These are phyloP conservation scores for Melopsittacus undulatus DNA, from an alignment of 2,797 vertebrate genomes.

Conservation along the genomic window DNA sequence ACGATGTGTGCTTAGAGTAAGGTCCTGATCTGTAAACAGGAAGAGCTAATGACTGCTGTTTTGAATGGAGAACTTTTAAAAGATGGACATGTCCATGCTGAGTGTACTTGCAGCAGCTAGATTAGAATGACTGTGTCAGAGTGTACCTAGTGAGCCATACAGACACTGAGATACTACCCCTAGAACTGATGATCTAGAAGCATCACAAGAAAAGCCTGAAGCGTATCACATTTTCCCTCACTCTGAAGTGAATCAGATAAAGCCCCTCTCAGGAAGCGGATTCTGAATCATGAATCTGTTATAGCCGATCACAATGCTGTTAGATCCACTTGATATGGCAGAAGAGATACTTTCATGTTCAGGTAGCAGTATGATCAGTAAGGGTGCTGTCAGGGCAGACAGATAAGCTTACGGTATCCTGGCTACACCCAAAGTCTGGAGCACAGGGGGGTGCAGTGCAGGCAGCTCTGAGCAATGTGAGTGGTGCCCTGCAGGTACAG, in stretches of 20 bases:
- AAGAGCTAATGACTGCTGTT: neutral
- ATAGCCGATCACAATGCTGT: neutral
- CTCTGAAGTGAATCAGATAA: neutral
- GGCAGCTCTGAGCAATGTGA: neutral
- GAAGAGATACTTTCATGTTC: neutral
- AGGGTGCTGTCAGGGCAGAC: neutral
- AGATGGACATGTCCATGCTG: neutral
- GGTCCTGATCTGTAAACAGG: neutral
- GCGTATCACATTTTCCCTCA: neutral
- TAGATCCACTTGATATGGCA: neutral
- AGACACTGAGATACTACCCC: neutral
- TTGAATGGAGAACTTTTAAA: neutral
- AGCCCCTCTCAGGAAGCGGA: neutral
- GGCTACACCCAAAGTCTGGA: neutral
- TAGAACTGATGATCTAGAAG: neutral
- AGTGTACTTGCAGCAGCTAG: neutral
- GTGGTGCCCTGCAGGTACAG: accelerated
- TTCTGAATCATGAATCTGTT: neutral
- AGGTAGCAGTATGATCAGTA: neutral
- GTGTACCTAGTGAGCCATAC: accelerated
- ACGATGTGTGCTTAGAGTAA: neutral
- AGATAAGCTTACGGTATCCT: neutral
- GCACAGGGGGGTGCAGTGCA: neutral
- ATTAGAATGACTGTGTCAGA: neutral
- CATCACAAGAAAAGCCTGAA: neutral